Percentiles rank a stretch among this genome's conserved stretches.
Evolutionary conservation across 2,888 invertebrate genomes (phyloP).

Genomic region (Apomyelois bistriatella): DNA sequence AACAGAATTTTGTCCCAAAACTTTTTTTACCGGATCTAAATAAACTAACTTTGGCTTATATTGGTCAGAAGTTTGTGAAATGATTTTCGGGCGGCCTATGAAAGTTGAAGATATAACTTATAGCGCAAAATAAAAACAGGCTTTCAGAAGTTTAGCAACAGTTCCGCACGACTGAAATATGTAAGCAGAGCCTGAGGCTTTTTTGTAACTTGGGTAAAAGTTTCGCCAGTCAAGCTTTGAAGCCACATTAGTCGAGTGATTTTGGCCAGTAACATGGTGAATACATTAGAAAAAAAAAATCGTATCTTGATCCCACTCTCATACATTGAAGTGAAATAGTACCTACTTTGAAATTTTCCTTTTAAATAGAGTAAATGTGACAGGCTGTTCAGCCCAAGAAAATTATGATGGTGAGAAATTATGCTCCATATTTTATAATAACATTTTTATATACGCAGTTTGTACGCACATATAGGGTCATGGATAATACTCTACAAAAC

Average conservation of each 20-base stretch:
- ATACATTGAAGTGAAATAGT: no score
- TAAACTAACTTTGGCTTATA: constrained; percentile 12
- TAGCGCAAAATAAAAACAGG: constrained; percentile 5
- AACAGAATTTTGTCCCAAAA: constrained; percentile 30
- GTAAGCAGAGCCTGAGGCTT: background rate
- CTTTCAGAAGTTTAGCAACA: constrained; percentile 6
- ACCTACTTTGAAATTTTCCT: no score
- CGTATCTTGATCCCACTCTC: no score
- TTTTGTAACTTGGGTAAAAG: background rate
- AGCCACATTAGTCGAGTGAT: background rate
- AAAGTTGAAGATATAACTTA: constrained; percentile 4
- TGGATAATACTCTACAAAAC: no score
- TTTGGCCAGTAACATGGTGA: background rate
- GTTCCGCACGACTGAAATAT: background rate
- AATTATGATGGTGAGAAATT: no score
- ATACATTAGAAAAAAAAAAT: no score
- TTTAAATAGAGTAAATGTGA: no score
- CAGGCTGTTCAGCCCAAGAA: no score
- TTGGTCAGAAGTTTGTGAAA: constrained; percentile 8
- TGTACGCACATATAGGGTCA: no score
- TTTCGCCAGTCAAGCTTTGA: background rate
- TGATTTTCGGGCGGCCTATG: background rate
- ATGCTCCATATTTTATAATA: no score
- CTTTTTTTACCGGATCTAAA: constrained; percentile 34
- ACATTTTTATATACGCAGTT: no score